Base-by-base conservation (phyloP, 2,888 invertebrate genomes). In the Odontocerum albicorne region DNA sequence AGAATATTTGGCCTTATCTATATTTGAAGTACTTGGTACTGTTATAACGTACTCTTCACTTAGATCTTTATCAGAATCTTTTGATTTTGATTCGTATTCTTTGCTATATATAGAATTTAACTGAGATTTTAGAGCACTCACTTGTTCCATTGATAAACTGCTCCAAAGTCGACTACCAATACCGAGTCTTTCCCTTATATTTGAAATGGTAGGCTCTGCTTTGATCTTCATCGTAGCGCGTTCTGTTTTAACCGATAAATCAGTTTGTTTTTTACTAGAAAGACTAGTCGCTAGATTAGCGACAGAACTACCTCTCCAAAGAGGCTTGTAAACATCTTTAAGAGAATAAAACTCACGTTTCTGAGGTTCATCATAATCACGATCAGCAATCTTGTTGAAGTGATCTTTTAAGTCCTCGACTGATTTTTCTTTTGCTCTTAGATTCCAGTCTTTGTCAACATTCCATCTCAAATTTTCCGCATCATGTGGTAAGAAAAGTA, bases 301-400 rank as follows among this genome's bases (percentile, higher is more conserved):
- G 0, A 92, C 92, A 8, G 92, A 91, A 61, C 81, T 88, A 4
- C 91, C 92, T 38, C 92, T 77, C 92, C 92, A 92, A 19, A 90
- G 74, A 2, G 90, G 89, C 67, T 89, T 90, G 66, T 90, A 90
- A 1, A 81, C 80, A 63, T 90, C 90, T 67, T 84, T 86, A 4
- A 74, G 72, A 10, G 72, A 70, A 4, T 76, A 66, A 44, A 76
- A 73, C 12, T 68, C 65, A 45, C 71, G 68, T 50, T 68, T 71
- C 55, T 72, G 64, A 65, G 78, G 66, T 66, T 83, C 73, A 64
- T 70, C 58, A 63, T 81, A 72, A 27, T 68, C 79, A 59, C 79
- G 78, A 10, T 77, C 73, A 43, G 81, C 75, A 53, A 86, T 72
- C 65, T 82, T 84, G 65, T 85, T 84, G 64, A 91, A 90, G 65